Evolutionary conservation across 2,113 vertebrate species (phyloP).

Genomic region (Meles meles): DNA sequence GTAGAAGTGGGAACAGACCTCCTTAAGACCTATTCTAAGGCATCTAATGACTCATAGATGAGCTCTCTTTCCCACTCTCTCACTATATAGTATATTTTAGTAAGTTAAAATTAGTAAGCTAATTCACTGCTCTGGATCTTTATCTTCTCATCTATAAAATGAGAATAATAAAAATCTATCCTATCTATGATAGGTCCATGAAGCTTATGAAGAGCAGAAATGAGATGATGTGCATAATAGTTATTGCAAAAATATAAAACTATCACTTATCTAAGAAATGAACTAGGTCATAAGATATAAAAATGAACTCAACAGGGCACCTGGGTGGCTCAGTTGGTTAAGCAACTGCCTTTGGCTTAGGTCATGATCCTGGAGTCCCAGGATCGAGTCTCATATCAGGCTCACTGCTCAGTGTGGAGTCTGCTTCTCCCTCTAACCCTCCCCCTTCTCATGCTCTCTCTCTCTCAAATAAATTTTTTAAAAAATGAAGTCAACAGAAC

Average conservation of each 20-base stretch:
- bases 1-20: neutral
- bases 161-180: neutral
- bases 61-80: neutral
- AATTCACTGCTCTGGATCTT: neutral
- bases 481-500: slow-evolving; percentile 5
- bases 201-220: neutral
- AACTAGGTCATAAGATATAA: neutral
- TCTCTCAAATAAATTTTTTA: too few relatives aligned
- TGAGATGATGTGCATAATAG: neutral
- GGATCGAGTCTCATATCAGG: too few relatives aligned
- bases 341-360: too few relatives aligned
- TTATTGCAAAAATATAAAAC: neutral
- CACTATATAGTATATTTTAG: neutral
- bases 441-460: too few relatives aligned
- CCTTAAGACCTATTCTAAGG: neutral
- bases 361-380: too few relatives aligned
- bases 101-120: slow-evolving; percentile 21
- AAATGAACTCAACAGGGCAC: neutral
- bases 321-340: too few relatives aligned
- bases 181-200: neutral
- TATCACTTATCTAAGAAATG: neutral
- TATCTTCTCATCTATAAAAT: neutral
- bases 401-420: too few relatives aligned
- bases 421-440: too few relatives aligned
- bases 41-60: neutral